Conservation (phyloP, 1,140 invertebrate genomes). For the Nylanderia fulva region DNA sequence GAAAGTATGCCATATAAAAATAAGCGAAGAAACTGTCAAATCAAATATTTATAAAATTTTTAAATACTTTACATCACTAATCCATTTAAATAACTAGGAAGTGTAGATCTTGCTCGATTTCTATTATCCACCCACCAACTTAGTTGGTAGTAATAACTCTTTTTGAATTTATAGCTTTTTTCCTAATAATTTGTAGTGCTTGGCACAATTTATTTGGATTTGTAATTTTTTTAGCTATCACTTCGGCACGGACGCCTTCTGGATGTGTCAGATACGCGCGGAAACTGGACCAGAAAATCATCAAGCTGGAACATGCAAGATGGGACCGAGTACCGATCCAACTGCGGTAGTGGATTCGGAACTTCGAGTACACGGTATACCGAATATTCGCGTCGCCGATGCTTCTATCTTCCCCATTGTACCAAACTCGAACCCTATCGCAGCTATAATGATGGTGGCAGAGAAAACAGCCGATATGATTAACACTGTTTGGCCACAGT, state of each 20-base stretch:
- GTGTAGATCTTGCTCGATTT: too few relatives aligned
- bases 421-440: conserved; percentile 86
- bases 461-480: conserved; percentile 87
- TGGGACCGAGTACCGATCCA: conserved; percentile 83
- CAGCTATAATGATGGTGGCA: conserved; percentile 86
- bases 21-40: too few relatives aligned
- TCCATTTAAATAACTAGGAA: too few relatives aligned
- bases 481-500: conserved; percentile 76
- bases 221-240: conserved; percentile 76
- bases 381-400: conserved; percentile 86
- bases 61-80: too few relatives aligned
- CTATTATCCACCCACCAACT: too few relatives aligned
- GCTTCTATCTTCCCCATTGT: conserved; percentile 87
- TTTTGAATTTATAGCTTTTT: too few relatives aligned
- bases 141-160: too few relatives aligned
- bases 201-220: neutral
- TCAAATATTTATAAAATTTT: too few relatives aligned
- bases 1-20: too few relatives aligned
- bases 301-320: conserved; percentile 86
- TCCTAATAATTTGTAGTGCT: too few relatives aligned
- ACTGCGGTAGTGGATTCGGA: conserved; percentile 86
- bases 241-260: conserved; percentile 86
- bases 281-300: conserved; percentile 85
- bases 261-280: conserved; percentile 84
- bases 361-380: conserved; percentile 84